Base-by-base conservation (phyloP, 2,888 invertebrate genomes). In the Lypha dubia region DNA sequence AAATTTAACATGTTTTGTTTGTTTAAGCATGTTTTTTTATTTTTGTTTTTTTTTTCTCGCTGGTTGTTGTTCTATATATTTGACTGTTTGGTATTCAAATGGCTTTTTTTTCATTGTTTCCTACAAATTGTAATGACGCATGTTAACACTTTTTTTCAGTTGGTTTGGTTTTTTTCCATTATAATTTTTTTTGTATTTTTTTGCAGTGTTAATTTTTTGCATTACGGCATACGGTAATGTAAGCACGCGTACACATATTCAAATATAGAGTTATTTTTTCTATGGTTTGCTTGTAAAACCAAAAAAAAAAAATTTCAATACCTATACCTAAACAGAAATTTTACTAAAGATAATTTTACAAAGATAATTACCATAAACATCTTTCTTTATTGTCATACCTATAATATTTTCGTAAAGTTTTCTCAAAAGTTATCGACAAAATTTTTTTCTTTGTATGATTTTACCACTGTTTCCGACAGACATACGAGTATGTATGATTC, bases 81-180 rank as follows among this genome's bases (percentile, higher is more conserved):
- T 53, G n/a, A 17, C 0, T 17, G 53, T 53, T 49, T 73, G 35
- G 41, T 28, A 63, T 63, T 63, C 58, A 38, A 60, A 49, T 63
- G 74, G 35, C 46, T 32, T 62, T 63, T 81, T n/a, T 75, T 79
- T 20, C 35, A 68, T 38, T 68, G 67, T 68, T 62, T 67, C 24
- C 68, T 88, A 87, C 89, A 89, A 89, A 89, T 88, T 89, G 89
- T 89, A 90, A 89, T 89, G 89, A 89, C 89, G 89, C 88, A 89
- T 89, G 90, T 89, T 89, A 89, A 89, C 89, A 90, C 88, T 88
- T 88, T 89, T 87, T 56, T 86, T 85, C 46, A 58, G 53, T 65
- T 65, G 65, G 46, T 46, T 77, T 49, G 17, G 1, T 49, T 49
- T 46, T 17, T 49, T 49, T 44, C n/a, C 38, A 38, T 38, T 11